Evolutionary conservation across 2,888 invertebrate species (phyloP).

Genomic region (Liodrosophila aerea): DNA sequence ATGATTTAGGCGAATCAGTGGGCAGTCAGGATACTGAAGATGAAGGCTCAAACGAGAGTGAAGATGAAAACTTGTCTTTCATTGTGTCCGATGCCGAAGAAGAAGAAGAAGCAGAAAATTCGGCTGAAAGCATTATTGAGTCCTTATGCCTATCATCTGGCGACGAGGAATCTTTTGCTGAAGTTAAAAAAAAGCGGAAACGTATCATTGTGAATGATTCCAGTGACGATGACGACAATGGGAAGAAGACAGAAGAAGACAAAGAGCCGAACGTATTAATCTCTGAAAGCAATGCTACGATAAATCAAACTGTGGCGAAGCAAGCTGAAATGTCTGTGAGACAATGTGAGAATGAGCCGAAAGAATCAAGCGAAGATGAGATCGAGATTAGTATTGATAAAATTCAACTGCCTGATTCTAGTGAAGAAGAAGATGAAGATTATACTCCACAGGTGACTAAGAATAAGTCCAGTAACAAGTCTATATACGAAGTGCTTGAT

Average conservation of each 20-base stretch:
- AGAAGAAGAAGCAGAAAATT: slow-evolving; percentile 26
- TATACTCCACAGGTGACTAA: neutral
- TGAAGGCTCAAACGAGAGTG: slow-evolving; percentile 81
- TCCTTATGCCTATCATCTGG: slow-evolving; percentile 44
- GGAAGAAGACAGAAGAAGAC: too few species aligned
- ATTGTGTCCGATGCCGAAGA: slow-evolving; percentile 81
- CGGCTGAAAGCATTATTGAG: slow-evolving; percentile 16
- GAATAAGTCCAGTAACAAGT: slow-evolving; percentile 1
- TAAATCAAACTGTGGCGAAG: too few species aligned
- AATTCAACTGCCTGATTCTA: too few species aligned
- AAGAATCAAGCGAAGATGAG: neutral
- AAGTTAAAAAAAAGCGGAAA: slow-evolving; percentile 27
- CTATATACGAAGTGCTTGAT: slow-evolving; percentile 29
- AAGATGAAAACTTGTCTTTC: slow-evolving; percentile 83
- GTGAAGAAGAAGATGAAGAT: too few species aligned
- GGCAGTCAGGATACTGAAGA: slow-evolving; percentile 83
- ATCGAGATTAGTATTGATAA: too few species aligned
- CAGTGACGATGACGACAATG: slow-evolving; percentile 25
- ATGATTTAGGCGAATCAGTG: slow-evolving; percentile 84
- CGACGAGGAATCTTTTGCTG: slow-evolving; percentile 14
- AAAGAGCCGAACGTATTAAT: too few species aligned
- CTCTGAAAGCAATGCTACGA: too few species aligned
- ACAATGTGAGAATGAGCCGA: too few species aligned
- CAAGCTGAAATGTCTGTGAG: too few species aligned
- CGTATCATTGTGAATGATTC: slow-evolving; percentile 43